Evolutionary conservation across 2,797 vertebrate genomes (phyloP).

Genomic region (Sciurus vulgaris): DNA sequence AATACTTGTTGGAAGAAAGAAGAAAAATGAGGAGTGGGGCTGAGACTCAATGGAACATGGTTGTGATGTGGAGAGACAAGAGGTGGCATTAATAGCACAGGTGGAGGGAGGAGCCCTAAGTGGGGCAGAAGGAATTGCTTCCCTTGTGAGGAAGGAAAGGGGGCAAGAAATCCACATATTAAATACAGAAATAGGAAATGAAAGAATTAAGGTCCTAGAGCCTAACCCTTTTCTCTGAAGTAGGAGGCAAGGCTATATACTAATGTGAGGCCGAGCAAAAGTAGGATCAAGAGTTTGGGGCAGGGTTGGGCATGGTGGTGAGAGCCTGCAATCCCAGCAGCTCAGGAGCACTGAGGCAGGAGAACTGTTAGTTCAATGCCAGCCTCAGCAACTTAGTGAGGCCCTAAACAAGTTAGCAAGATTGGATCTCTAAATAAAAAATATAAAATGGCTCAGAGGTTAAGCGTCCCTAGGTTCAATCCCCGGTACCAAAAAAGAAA

Average conservation of each 20-base stretch:
- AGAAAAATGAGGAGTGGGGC: background rate
- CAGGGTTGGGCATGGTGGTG: background rate
- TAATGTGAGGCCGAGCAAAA: background rate
- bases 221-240: background rate
- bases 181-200: background rate
- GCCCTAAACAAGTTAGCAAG: too few relatives aligned
- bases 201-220: background rate
- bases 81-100: background rate
- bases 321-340: background rate
- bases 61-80: background rate
- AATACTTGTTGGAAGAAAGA: background rate
- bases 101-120: background rate
- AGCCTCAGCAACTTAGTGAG: too few relatives aligned
- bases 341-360: background rate
- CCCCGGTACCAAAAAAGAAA: too few relatives aligned
- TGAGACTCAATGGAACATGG: background rate
- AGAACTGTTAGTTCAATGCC: background rate
- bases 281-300: background rate
- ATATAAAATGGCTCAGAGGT: too few relatives aligned
- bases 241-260: background rate
- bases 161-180: background rate
- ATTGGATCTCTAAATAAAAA: too few relatives aligned
- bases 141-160: background rate
- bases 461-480: too few relatives aligned
- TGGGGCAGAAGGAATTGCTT: background rate